phyloP scores from a whole-genome alignment of 2,888 invertebrate species.

The Tipula vernalis region DNA sequence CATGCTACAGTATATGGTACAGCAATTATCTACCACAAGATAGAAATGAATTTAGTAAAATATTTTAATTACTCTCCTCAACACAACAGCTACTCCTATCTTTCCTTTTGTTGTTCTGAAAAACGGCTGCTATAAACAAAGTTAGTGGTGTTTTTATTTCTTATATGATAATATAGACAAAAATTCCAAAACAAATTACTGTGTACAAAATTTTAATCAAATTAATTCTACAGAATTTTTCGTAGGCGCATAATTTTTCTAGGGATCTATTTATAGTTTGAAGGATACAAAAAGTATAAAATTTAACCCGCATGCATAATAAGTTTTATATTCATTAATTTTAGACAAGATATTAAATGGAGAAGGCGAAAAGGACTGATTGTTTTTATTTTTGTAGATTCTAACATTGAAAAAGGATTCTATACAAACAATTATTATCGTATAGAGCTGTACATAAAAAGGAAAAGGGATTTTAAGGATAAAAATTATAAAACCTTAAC shows the following conservation, averaged over 20 bases:
- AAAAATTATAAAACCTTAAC: not conserved
- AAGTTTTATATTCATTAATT: not conserved
- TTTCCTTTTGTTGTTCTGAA: not conserved
- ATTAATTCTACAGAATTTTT: not conserved
- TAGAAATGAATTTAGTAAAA: not conserved
- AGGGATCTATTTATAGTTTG: not conserved
- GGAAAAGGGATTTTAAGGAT: not conserved
- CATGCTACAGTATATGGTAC: not conserved
- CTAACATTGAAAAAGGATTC: not conserved
- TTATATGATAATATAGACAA: not conserved
- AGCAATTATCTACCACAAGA: not conserved
- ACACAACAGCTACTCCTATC: not conserved
- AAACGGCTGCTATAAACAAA: not conserved
- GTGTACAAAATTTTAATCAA: not conserved
- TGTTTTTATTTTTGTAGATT: not conserved
- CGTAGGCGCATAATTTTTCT: not conserved
- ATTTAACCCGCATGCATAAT: not conserved
- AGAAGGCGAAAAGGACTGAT: not conserved
- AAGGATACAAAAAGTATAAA: not conserved
- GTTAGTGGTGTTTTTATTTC: not conserved
- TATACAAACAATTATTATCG: not conserved
- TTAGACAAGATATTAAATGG: not conserved
- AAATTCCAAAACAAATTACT: not conserved
- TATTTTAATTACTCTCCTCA: not conserved
- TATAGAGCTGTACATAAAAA: not conserved